Evolutionary conservation across 2,888 invertebrate species (phyloP).

Genomic region (Sinhomidia bicolor): DNA sequence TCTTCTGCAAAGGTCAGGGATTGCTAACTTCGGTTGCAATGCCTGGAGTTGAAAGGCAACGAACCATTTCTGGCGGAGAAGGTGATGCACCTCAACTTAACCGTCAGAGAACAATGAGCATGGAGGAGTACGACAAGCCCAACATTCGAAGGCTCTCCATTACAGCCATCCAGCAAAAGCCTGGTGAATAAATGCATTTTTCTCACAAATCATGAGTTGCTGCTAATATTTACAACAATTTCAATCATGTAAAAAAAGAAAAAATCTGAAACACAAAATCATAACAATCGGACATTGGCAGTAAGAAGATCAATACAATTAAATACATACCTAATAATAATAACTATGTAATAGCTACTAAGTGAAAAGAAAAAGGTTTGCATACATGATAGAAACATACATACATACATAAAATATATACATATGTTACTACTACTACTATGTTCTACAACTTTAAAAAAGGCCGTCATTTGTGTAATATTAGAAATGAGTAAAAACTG

Average conservation of each 20-base stretch:
- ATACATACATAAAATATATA: conserved; percentile 35
- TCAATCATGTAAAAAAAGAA: conserved; percentile 16
- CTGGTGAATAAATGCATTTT: conserved; percentile 68
- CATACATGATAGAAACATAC: no score
- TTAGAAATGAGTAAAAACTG: conserved; percentile 38
- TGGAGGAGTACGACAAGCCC: conserved; percentile 92
- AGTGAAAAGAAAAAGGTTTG: conserved; percentile 3
- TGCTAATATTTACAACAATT: conserved; percentile 40
- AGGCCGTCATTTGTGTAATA: conserved; percentile 67
- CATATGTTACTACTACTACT: neutral
- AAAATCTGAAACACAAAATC: conserved; percentile 10
- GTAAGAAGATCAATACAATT: conserved; percentile 41
- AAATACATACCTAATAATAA: conserved; percentile 34
- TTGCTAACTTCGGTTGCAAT: conserved; percentile 90
- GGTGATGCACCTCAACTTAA: conserved; percentile 82
- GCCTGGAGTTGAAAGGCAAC: conserved; percentile 89
- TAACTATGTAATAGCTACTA: neutral
- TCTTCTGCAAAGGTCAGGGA: conserved; percentile 95
- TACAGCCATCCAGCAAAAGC: conserved; percentile 81
- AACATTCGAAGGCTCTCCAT: conserved; percentile 88
- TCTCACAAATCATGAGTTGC: neutral
- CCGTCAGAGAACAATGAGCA: conserved; percentile 87
- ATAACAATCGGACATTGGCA: conserved; percentile 37
- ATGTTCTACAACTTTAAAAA: conserved; percentile 33
- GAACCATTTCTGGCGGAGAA: conserved; percentile 84